Evolutionary conservation across 2,113 vertebrate species (phyloP).

Genomic region (Holacanthus passer): DNA sequence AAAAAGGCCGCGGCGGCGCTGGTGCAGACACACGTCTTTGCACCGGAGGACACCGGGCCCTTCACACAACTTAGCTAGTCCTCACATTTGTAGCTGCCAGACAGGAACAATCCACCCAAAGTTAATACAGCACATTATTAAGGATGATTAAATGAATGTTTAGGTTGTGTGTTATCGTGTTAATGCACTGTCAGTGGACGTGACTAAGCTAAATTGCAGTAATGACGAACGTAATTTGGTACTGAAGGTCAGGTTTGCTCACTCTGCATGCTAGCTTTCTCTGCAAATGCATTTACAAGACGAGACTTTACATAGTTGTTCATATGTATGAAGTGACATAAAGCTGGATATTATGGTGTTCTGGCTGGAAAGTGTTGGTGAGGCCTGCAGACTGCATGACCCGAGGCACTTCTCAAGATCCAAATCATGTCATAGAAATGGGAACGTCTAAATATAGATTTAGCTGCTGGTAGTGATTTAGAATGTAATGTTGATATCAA

Average conservation of each 20-base stretch:
- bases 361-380: background rate
- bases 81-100: background rate
- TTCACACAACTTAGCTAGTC: slow-evolving; percentile 26
- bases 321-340: background rate
- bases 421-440: background rate
- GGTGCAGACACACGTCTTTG: slow-evolving; percentile 52
- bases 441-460: background rate
- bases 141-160: accelerated
- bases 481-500: background rate
- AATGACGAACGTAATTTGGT: background rate
- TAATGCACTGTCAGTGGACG: background rate
- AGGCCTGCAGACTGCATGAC: background rate
- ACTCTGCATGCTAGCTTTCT: background rate
- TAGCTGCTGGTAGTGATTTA: background rate
- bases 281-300: background rate
- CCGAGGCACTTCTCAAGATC: background rate
- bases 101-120: background rate
- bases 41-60: slow-evolving; percentile 67
- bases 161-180: background rate
- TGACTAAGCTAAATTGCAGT: background rate
- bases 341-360: background rate
- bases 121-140: background rate
- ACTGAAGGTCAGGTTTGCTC: slow-evolving; percentile 76
- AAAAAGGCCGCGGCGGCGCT: background rate
- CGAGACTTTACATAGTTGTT: background rate